Evolutionary conservation across 2,888 invertebrate species (phyloP), one percentile per base, ranked within the genome.

Genomic region (Luperina nickerlii): DNA sequence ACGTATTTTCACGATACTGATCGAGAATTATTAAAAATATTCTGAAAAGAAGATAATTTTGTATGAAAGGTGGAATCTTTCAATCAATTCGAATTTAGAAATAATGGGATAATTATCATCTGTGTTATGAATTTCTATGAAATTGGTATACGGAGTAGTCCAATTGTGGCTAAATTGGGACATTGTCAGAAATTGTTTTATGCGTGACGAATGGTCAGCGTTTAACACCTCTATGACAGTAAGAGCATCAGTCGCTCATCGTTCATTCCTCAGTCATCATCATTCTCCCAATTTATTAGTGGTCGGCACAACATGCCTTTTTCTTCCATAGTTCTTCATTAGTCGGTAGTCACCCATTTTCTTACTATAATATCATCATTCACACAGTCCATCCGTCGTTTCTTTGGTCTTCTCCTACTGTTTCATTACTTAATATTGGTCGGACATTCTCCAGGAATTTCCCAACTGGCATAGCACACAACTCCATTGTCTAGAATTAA

Each of bases 401-500:
- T 11, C 24, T 57, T n/a, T n/a, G n/a, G n/a, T n/a, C 13, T 11
- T 57, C n/a, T 24, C n/a, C 57, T n/a, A n/a, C 11, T 57, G 18
- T n/a, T 38, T 18, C 6, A 71, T 71, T 38, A 4, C 24, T 27
- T 8, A 42, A 24, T 5, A 54, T 18, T 7, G 13, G 18, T 42
- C 27, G 2, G 15, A 71, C 9, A 57, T 63, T 27, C 27, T 32
- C 11, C 45, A 63, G 51, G 60, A 82, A 70, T 32, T 18, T 70
- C 9, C 42, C 24, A 69, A 38, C 60, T 8, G 18, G 24, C 69
- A 60, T n/a, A 69, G 18, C 42, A 73, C 75, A 38, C 62, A 66
- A 24, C 63, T 66, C 32, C 54, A 82, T 73, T 86, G 75, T 86
- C 79, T 86, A 69, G 54, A 77, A 86, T 76, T 78, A 85, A 85